Evolutionary conservation across 2,113 vertebrate species (phyloP), one percentile per base, ranked within the genome.

Genomic region (Toxotes jaculatrix): DNA sequence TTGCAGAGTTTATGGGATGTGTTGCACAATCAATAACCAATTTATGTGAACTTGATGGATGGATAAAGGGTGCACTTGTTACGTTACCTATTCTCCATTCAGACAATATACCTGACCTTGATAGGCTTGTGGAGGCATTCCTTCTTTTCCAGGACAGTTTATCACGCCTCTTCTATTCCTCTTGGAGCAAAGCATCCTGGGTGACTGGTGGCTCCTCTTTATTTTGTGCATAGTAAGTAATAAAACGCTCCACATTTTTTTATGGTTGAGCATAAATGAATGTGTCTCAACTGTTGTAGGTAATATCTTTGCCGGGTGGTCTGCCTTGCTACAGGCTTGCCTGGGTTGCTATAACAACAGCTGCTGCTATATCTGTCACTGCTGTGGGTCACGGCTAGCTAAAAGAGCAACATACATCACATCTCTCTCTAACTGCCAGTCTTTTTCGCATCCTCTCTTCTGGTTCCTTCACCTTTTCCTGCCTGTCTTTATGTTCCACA

Each of bases 341-440:
- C 73, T 77, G 40, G 36, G 92, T 94, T 90, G 89, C 90, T 82
- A 89, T 94, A 87, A 93, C 92, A 92, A 94, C 90, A 83, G 90
- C 87, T 76, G 87, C 85, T 88, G 84, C 89, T 88, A 80, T 88
- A 90, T 87, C 85, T 74, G 78, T 92, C 87, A 72, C 78, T 69
- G 79, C 87, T 82, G 61, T 79, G 72, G 87, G 87, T 91, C 87
- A 86, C n/a, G 36, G 74, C 75, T 70, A 74, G 75, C 77, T 77
- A 85, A 91, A 91, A 83, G 85, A 87, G 86, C 90, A 91, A 74
- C 49, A 38, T 86, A 79, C 76, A 84, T 93, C 83, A 80, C 84
- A 34, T 84, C 74, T 40, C 62, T 34, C 68, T 32, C 70, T 63
- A 21, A 76, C 38, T 83, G 82, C 31, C 76, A 55, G 47, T 86